Evolutionary conservation across 2,113 vertebrate species (phyloP).

Genomic region (Nothocercus julius): DNA sequence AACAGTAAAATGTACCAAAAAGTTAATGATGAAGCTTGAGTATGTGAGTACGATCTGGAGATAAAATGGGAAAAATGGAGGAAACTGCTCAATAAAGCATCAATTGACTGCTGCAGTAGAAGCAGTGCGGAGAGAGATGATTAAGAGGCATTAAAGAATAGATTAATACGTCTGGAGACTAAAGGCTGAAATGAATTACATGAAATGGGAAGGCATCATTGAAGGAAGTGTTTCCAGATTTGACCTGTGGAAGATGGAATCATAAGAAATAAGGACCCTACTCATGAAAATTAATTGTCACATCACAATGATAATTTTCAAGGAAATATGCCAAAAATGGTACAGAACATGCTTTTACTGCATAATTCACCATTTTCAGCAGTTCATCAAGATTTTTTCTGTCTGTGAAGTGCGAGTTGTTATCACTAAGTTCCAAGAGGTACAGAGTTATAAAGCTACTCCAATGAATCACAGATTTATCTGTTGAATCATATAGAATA

Average conservation of each 20-base stretch:
- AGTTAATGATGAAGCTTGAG: not conserved
- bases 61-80: slow-evolving; percentile 29
- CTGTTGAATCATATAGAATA: not conserved
- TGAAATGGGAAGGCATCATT: slow-evolving; percentile 66
- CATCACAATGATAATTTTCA: slow-evolving; percentile 58
- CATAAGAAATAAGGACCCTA: slow-evolving; percentile 52
- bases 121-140: slow-evolving; percentile 51
- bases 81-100: slow-evolving; percentile 33
- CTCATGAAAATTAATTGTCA: slow-evolving; percentile 68
- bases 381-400: slow-evolving; percentile 40
- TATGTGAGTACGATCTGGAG: not conserved
- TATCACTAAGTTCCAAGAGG: not conserved
- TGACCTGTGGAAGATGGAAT: slow-evolving; percentile 66
- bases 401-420: not conserved
- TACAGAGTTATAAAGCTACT: not conserved
- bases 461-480: not conserved
- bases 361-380: slow-evolving; percentile 42
- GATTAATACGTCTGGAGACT: slow-evolving; percentile 67
- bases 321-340: slow-evolving; percentile 61
- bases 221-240: slow-evolving; percentile 62
- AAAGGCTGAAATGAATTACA: slow-evolving; percentile 67
- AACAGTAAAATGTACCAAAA: not conserved
- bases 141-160: slow-evolving; percentile 71
- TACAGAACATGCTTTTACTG: slow-evolving; percentile 34
- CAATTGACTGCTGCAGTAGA: slow-evolving; percentile 1